Conservation (phyloP, 2,888 invertebrate genomes). For the Venusia cambrica region DNA sequence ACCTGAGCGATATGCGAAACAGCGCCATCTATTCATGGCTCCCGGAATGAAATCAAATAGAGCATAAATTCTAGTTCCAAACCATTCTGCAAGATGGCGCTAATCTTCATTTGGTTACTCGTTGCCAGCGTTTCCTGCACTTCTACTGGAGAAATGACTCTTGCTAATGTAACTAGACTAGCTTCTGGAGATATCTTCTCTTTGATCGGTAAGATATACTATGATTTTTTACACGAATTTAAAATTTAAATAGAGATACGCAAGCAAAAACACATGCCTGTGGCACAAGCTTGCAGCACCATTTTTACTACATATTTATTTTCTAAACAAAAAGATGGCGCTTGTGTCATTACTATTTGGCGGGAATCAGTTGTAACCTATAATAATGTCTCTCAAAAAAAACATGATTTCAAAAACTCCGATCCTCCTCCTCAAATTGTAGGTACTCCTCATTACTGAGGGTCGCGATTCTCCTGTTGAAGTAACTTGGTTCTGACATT, state of each 20-base stretch:
- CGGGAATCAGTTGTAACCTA: too few relatives aligned
- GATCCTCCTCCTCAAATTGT: too few relatives aligned
- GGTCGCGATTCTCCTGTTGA: too few relatives aligned
- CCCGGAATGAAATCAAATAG: slow-evolving; percentile 39
- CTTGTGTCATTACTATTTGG: too few relatives aligned
- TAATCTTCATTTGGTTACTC: slow-evolving; percentile 43
- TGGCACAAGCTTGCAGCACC: too few relatives aligned
- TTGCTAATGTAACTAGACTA: slow-evolving; percentile 79
- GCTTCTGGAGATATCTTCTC: slow-evolving; percentile 83
- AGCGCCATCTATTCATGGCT: slow-evolving; percentile 39
- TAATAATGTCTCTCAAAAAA: too few relatives aligned
- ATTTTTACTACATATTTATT: too few relatives aligned
- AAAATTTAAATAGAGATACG: neutral
- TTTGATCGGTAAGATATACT: slow-evolving; percentile 65
- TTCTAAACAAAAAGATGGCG: too few relatives aligned
- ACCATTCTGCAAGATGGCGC: slow-evolving; percentile 52
- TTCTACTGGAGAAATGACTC: slow-evolving; percentile 59
- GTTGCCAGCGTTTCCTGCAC: slow-evolving; percentile 33
- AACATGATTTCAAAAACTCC: too few relatives aligned
- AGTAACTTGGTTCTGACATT: too few relatives aligned
- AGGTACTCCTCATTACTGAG: too few relatives aligned
- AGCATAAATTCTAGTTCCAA: slow-evolving; percentile 27
- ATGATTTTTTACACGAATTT: neutral
- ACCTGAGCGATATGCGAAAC: slow-evolving; percentile 18
- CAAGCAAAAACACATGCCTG: too few relatives aligned